phyloP scores from a whole-genome alignment of 2,888 invertebrate genomes.

The Apamea anceps region DNA sequence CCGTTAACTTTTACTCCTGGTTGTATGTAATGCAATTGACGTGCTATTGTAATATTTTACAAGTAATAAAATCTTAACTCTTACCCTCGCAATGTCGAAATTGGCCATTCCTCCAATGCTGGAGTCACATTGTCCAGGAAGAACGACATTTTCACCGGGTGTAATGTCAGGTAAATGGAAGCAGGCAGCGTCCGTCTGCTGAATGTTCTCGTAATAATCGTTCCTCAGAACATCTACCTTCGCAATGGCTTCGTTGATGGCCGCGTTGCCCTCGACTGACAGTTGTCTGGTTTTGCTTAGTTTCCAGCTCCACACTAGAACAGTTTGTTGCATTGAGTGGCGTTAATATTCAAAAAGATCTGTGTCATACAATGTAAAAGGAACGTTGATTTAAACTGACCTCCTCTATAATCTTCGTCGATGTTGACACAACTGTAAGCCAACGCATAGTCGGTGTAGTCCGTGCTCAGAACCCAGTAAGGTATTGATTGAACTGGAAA shows the following conservation, averaged over 20 bases:
- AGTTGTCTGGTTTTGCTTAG: conserved; percentile 76
- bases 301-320: conserved; percentile 77
- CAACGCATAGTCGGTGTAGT: conserved; percentile 91
- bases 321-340: not conserved
- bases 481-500: conserved; percentile 73
- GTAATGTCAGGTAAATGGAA: conserved; percentile 77
- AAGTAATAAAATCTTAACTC: conserved; percentile 8
- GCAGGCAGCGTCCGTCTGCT: conserved; percentile 76
- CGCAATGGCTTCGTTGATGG: conserved; percentile 73
- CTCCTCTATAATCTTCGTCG: conserved; percentile 66
- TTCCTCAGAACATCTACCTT: conserved; percentile 73
- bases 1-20: too few species aligned
- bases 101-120: conserved; percentile 73
- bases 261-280: conserved; percentile 59
- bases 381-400: conserved; percentile 63
- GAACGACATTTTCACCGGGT: conserved; percentile 73
- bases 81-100: conserved; percentile 66
- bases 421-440: conserved; percentile 91
- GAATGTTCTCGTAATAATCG: conserved; percentile 73
- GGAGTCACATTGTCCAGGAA: conserved; percentile 77
- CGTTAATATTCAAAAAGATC: not conserved
- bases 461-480: conserved; percentile 85
- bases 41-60: not conserved
- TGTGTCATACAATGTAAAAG: too few species aligned
- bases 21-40: not conserved